phyloP scores from a whole-genome alignment of 92 coral and sea anemone genomes.

The Phenganax subtilis region DNA sequence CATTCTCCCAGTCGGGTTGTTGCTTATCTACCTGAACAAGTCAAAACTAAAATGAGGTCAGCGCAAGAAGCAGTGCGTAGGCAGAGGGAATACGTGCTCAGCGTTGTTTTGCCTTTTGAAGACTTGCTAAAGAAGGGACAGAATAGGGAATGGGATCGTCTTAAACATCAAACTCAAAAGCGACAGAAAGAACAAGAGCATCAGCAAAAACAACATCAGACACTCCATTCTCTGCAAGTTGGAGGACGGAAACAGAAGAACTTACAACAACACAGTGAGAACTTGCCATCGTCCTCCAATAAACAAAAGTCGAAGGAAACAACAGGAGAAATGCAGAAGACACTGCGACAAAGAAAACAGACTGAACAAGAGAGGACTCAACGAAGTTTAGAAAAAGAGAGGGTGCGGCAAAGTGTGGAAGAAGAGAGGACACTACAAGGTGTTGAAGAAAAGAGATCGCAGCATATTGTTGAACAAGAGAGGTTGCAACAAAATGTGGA shows the following conservation, averaged over 20 bases:
- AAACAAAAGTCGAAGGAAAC: no score
- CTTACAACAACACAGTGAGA: no score
- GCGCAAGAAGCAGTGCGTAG: conserved; percentile 4
- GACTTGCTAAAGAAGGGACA: not conserved
- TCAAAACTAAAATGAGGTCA: not conserved
- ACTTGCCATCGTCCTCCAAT: no score
- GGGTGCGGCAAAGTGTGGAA: no score
- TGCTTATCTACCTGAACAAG: conserved; percentile 10
- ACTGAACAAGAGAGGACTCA: no score
- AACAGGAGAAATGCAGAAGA: no score
- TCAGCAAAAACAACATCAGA: not conserved
- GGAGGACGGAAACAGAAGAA: no score
- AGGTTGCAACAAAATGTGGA: not conserved
- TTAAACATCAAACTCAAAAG: conserved; percentile 11
- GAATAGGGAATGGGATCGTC: not conserved
- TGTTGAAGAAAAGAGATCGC: not conserved
- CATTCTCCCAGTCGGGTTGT: not conserved
- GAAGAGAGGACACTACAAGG: no score
- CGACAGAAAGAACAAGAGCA: not conserved
- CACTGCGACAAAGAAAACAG: no score
- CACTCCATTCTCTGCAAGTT: no score
- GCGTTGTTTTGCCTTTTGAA: conserved; percentile 5
- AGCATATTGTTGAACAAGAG: not conserved
- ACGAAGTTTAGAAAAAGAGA: no score
- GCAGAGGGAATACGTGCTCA: conserved; percentile 13